phyloP scores from a whole-genome alignment of 2,113 vertebrate genomes.

The Chamaetylas fuelleborni region DNA sequence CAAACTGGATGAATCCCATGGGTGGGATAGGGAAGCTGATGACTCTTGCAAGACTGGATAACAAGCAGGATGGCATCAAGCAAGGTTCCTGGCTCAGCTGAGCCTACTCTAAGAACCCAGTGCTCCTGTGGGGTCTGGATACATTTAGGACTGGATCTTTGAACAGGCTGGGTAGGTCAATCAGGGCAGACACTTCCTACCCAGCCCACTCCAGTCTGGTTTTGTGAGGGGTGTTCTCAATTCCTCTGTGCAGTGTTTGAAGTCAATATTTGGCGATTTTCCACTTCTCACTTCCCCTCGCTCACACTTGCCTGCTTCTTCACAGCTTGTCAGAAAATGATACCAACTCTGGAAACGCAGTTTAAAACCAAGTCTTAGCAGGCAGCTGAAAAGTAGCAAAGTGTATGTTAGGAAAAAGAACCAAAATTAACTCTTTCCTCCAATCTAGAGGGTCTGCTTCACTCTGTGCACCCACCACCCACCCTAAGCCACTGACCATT shows the following conservation, averaged over 20 bases:
- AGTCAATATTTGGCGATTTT: neutral
- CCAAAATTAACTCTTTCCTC: conserved; percentile 9
- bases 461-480: neutral
- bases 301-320: conserved; percentile 1
- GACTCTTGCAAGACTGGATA: neutral
- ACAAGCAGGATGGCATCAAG: neutral
- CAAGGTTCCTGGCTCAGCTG: neutral
- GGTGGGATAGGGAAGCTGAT: neutral
- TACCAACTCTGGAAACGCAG: neutral
- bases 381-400: neutral
- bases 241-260: neutral
- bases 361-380: neutral
- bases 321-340: conserved; percentile 27
- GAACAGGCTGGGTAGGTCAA: neutral
- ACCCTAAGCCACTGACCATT: neutral
- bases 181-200: neutral
- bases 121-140: neutral
- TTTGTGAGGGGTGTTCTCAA: neutral
- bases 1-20: neutral
- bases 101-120: neutral
- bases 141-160: neutral
- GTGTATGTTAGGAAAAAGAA: neutral
- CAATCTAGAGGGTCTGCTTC: neutral
- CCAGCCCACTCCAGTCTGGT: neutral
- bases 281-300: neutral